phyloP scores from a whole-genome alignment of 2,797 vertebrate species.

The Sebastolobus alascanus region DNA sequence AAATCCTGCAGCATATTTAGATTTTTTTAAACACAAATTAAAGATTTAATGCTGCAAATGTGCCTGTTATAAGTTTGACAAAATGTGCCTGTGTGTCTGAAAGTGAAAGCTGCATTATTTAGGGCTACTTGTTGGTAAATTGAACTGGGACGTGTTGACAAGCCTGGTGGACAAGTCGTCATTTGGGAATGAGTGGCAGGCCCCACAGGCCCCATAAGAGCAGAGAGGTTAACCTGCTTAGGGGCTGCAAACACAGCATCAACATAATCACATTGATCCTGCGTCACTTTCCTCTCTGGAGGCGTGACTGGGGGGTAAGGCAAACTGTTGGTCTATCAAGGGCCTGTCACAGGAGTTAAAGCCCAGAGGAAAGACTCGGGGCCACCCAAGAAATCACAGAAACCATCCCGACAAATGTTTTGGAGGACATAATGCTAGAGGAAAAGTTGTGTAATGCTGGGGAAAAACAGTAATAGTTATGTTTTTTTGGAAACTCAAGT shows the following conservation, averaged over 20 bases:
- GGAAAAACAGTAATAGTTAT: not conserved
- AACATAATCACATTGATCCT: constrained; percentile 73
- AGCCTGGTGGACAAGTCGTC: constrained; percentile 63
- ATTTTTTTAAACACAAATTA: not conserved
- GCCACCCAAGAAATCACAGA: constrained; percentile 32
- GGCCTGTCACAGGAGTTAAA: constrained; percentile 54
- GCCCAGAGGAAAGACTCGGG: constrained; percentile 17
- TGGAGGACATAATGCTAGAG: constrained; percentile 11
- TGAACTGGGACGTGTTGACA: constrained; percentile 54
- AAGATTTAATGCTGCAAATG: not conserved
- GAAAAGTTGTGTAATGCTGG: not conserved
- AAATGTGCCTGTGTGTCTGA: not conserved
- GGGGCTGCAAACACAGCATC: constrained; percentile 65
- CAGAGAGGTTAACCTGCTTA: constrained; percentile 73
- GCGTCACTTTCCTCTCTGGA: constrained; percentile 56
- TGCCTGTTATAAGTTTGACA: not conserved
- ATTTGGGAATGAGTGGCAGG: constrained; percentile 52
- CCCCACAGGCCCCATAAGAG: constrained; percentile 60
- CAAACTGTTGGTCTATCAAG: constrained; percentile 51
- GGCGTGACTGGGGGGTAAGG: constrained; percentile 47
- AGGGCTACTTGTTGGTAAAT: constrained; percentile 26
- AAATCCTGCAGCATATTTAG: not conserved
- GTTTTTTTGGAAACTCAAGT: not conserved
- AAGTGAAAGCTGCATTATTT: constrained; percentile 17
- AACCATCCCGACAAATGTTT: not conserved